Conservation (phyloP, 2,113 vertebrate genomes). For the Pteronura brasiliensis region DNA sequence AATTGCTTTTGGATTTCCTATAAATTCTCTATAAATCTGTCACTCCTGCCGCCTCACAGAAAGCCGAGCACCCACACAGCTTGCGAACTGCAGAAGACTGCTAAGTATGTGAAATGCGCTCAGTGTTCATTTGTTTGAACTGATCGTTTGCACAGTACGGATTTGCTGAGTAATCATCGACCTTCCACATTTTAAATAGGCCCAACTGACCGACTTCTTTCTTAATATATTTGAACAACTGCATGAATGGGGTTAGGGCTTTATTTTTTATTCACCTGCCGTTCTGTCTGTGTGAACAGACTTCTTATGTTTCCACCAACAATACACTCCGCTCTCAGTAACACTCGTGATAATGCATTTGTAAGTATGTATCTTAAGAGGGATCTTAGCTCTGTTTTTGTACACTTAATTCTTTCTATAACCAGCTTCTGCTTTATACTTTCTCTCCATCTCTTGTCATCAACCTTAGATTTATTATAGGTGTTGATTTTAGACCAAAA, state of each 20-base stretch:
- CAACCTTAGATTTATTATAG: not conserved
- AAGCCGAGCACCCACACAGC: rapidly evolving
- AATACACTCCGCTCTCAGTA: not conserved
- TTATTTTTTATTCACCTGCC: not conserved
- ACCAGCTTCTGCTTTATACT: not conserved
- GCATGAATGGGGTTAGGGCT: not conserved
- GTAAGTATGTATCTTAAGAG: rapidly evolving
- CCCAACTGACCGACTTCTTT: not conserved
- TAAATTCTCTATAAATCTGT: not conserved
- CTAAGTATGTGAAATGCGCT: not conserved
- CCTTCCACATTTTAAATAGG: not conserved
- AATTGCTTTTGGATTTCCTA: not conserved
- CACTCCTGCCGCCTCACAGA: not conserved
- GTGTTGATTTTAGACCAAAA: slow-evolving; percentile 67
- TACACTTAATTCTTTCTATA: not conserved
- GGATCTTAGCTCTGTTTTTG: not conserved
- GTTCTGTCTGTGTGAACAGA: not conserved
- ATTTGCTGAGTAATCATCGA: not conserved
- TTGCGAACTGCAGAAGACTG: not conserved
- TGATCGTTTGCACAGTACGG: not conserved
- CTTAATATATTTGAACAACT: not conserved
- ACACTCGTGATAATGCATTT: not conserved
- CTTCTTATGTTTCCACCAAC: not conserved
- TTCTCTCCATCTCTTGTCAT: not conserved
- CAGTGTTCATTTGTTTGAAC: not conserved